phyloP scores from a whole-genome alignment of 2,888 invertebrate genomes.

The Cremastinae sp. region DNA sequence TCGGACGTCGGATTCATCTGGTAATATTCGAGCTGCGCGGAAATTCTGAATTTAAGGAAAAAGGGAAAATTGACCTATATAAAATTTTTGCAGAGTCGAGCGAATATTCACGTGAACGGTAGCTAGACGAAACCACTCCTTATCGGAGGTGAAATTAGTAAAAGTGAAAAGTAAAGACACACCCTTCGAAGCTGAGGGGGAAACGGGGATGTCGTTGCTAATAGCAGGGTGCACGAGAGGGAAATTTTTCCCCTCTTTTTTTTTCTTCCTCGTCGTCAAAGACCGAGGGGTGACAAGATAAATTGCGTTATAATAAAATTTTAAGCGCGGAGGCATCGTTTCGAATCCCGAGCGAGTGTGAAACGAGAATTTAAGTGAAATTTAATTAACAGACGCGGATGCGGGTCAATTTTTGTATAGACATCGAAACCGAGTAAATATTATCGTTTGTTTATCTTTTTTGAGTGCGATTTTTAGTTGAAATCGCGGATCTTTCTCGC shows the following conservation, averaged over 20 bases:
- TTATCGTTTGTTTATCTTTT: constrained; percentile 29
- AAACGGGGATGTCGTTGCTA: constrained; percentile 63
- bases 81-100: constrained; percentile 28
- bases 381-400: constrained; percentile 15
- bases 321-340: constrained; percentile 62
- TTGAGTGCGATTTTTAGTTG: not conserved
- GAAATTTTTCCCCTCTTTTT: no score
- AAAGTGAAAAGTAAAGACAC: constrained; percentile 78
- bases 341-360: constrained; percentile 14
- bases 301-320: constrained; percentile 76
- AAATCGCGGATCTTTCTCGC: constrained; percentile 21
- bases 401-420: not conserved
- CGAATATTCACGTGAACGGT: constrained; percentile 33
- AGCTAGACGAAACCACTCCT: constrained; percentile 51
- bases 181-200: constrained; percentile 59
- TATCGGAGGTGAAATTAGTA: constrained; percentile 72
- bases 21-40: not conserved
- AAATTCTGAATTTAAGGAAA: not conserved
- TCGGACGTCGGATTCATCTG: no score
- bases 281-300: constrained; percentile 71
- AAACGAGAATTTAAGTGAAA: constrained; percentile 10
- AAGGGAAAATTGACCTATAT: constrained; percentile 16
- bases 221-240: constrained; percentile 64
- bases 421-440: constrained; percentile 14
- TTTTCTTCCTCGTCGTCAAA: constrained; percentile 34